Evolutionary conservation across 2,797 vertebrate genomes (phyloP).

Genomic region (Argya squamiceps): DNA sequence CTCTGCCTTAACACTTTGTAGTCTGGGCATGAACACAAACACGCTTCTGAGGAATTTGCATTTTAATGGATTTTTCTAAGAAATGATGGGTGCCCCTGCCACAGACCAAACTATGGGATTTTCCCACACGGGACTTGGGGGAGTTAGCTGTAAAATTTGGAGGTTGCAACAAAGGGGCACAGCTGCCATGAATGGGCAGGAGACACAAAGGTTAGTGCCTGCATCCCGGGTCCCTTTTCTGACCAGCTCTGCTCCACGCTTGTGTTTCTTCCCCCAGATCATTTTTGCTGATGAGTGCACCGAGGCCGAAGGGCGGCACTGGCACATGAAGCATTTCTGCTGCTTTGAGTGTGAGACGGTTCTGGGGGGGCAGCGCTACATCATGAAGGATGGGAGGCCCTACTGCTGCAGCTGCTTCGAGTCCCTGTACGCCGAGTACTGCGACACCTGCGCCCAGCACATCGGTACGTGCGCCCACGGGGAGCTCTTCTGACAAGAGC

Average conservation of each 20-base stretch:
- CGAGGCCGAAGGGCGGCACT: slow-evolving; percentile 95
- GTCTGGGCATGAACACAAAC: rapidly evolving
- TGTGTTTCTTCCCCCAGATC: slow-evolving; percentile 78
- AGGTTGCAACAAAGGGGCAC: not conserved
- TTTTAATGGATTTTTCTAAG: not conserved
- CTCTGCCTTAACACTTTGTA: not conserved
- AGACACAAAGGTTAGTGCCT: not conserved
- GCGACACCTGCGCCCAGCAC: slow-evolving; percentile 96
- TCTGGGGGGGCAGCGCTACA: slow-evolving; percentile 96
- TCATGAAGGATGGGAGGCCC: slow-evolving; percentile 98
- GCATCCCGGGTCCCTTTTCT: rapidly evolving
- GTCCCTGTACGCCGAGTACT: slow-evolving; percentile 95
- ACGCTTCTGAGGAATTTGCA: not conserved
- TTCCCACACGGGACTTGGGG: rapidly evolving
- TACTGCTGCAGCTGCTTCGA: slow-evolving; percentile 98
- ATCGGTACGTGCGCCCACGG: slow-evolving; percentile 82
- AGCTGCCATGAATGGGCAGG: rapidly evolving
- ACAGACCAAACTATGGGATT: not conserved
- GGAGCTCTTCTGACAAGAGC: not conserved
- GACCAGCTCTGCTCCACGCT: rapidly evolving
- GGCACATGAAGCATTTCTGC: slow-evolving; percentile 99
- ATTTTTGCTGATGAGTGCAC: slow-evolving; percentile 98
- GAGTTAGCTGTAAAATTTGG: not conserved
- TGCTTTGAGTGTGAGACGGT: slow-evolving; percentile 97
- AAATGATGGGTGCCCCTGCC: not conserved